These are phyloP conservation scores for Hetaerina americana DNA, from an alignment of 1,140 invertebrate species.

Conservation along the genomic window DNA sequence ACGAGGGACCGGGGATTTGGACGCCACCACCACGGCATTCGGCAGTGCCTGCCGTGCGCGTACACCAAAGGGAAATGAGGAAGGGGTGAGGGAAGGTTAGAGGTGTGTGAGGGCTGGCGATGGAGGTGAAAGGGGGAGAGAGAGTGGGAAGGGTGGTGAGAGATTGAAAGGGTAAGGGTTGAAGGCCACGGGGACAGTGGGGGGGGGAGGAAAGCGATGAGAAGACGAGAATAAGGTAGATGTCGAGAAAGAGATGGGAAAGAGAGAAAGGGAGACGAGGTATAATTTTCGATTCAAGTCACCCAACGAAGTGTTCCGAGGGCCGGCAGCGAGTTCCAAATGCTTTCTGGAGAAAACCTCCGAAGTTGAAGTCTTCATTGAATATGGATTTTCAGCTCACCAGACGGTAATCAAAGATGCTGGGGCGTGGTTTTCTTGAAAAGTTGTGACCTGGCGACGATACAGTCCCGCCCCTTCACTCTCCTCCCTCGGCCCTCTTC, in stretches of 20 bases:
- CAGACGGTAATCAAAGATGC: background rate
- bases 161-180: background rate
- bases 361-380: background rate
- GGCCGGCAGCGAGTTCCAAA: background rate
- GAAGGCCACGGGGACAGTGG: no score
- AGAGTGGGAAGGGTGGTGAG: background rate
- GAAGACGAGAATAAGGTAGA: background rate
- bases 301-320: background rate
- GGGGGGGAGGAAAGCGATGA: background rate
- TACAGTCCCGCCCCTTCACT: background rate
- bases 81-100: background rate
- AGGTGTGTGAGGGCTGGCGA: background rate
- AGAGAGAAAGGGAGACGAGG: background rate
- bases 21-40: no score
- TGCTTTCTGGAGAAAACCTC: background rate
- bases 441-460: background rate
- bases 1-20: no score
- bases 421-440: background rate
- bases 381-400: background rate
- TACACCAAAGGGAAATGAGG: background rate
- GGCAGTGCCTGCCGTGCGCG: no score
- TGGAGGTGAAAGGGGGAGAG: background rate
- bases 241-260: background rate
- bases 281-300: background rate
- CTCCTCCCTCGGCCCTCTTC: background rate